Evolutionary conservation across 2,113 vertebrate species (phyloP).

Genomic region (Gymnorhina tibicen): DNA sequence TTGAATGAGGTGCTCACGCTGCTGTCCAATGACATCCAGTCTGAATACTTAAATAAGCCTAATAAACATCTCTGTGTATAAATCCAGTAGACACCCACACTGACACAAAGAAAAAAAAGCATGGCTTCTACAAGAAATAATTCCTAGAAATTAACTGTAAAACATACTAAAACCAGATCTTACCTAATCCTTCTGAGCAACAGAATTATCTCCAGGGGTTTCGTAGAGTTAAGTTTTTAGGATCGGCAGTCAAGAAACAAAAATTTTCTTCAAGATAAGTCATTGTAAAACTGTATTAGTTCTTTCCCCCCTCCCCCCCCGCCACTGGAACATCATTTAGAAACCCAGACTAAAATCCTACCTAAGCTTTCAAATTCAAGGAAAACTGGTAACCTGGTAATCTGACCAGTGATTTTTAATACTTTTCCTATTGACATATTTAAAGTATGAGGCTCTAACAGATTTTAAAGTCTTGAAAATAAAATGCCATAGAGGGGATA

Average conservation of each 20-base stretch:
- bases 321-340: background rate
- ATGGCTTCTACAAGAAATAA: background rate
- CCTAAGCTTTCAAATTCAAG: background rate
- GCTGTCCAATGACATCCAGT: background rate
- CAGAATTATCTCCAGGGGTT: background rate
- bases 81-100: background rate
- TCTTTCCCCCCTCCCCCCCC: background rate
- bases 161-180: background rate
- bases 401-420: background rate
- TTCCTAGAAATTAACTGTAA: background rate
- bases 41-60: background rate
- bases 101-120: background rate
- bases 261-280: background rate
- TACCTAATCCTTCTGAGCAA: background rate
- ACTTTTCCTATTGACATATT: background rate
- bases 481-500: background rate
- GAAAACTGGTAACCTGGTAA: background rate
- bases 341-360: background rate
- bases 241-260: background rate
- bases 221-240: background rate
- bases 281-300: background rate
- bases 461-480: slow-evolving; percentile 23
- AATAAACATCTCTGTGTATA: background rate
- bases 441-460: background rate
- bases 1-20: background rate